phyloP scores from a whole-genome alignment of 2,797 vertebrate genomes.

The Emys orbicularis region DNA sequence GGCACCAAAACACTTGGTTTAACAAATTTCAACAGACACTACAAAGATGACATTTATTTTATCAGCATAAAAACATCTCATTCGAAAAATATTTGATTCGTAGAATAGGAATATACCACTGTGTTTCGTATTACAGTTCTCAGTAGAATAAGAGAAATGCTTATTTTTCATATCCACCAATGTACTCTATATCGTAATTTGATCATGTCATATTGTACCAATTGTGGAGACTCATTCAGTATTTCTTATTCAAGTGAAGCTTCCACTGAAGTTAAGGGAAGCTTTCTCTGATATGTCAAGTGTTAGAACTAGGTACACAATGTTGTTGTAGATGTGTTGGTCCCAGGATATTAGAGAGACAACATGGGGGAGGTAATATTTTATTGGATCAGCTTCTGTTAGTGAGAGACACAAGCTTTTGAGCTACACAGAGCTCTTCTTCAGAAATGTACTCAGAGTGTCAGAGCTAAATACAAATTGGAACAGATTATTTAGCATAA shows the following conservation, averaged over 20 bases:
- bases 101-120: neutral
- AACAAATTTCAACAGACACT: neutral
- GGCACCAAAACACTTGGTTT: neutral
- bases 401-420: neutral
- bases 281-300: constrained; percentile 12
- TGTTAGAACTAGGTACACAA: neutral
- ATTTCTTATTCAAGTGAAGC: neutral
- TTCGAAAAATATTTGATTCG: neutral
- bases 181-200: neutral
- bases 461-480: neutral
- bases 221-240: neutral
- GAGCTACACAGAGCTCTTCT: neutral
- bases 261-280: constrained; percentile 12
- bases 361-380: neutral
- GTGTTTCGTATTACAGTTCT: constrained; percentile 12
- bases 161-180: constrained; percentile 22
- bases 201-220: neutral
- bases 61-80: neutral
- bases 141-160: constrained; percentile 14
- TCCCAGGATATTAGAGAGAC: neutral
- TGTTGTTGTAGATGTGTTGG: neutral
- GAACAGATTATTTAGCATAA: neutral
- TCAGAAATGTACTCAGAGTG: neutral
- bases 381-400: neutral
- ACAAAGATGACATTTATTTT: neutral